Percentiles rank a stretch among this genome's conserved stretches.
These are phyloP conservation scores for Drosophila sp. DNA, from an alignment of 1,140 invertebrate genomes.

Conservation along the genomic window DNA sequence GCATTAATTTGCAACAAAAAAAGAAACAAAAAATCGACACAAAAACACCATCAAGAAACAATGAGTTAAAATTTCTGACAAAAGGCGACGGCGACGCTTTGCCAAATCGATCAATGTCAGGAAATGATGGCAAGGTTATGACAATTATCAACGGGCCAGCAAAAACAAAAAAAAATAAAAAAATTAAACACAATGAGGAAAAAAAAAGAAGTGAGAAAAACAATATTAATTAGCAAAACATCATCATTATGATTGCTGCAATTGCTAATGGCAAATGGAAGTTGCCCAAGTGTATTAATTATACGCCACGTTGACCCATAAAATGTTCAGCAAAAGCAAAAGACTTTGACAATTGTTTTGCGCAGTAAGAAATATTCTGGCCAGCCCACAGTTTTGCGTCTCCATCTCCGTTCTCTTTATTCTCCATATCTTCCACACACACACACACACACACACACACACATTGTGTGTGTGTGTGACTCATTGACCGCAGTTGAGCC, in stretches of 20 bases:
- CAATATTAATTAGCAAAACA: constrained; percentile 45
- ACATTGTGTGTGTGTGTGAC: constrained; percentile 44
- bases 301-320: constrained; percentile 79
- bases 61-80: constrained; percentile 19
- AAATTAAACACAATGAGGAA: constrained; percentile 10
- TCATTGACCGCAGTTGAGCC: constrained; percentile 54
- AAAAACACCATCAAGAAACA: constrained; percentile 16
- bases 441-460: too few relatives aligned
- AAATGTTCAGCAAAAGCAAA: constrained; percentile 39
- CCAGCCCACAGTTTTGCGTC: constrained; percentile 22
- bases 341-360: constrained; percentile 62
- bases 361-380: constrained; percentile 14
- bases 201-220: constrained; percentile 26
- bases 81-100: constrained; percentile 36
- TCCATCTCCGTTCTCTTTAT: constrained; percentile 16
- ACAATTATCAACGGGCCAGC: constrained; percentile 61
- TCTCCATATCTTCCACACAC: background rate
- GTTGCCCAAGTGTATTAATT: constrained; percentile 79
- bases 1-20: constrained; percentile 42
- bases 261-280: constrained; percentile 75
- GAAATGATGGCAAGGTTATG: constrained; percentile 79
- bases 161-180: constrained; percentile 21
- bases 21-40: constrained; percentile 23
- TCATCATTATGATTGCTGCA: constrained; percentile 42
- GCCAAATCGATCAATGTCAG: constrained; percentile 79